A percentile compares a stretch with the other conserved stretches of the same genome.
Conservation (phyloP, 2,113 vertebrate species). For the Pelodiscus sinensis region DNA sequence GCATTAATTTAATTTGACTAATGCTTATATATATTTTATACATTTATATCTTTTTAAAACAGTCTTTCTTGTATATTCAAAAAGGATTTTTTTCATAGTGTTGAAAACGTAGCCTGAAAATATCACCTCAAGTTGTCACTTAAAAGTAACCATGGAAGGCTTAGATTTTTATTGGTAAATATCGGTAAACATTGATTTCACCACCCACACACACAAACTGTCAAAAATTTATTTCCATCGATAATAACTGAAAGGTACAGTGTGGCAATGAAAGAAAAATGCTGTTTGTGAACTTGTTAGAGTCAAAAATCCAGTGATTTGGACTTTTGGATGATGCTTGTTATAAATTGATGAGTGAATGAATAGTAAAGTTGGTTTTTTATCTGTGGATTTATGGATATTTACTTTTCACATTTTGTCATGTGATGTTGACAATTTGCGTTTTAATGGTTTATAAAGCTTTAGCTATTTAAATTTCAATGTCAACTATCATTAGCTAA, state of each 20-base stretch:
- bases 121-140: slow-evolving; percentile 42
- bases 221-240: background rate
- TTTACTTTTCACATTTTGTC: background rate
- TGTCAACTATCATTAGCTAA: background rate
- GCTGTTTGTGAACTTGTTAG: background rate
- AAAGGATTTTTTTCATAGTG: slow-evolving; percentile 38
- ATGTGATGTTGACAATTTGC: background rate
- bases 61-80: background rate
- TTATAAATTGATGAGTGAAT: background rate
- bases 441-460: background rate
- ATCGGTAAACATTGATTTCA: background rate
- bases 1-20: slow-evolving; percentile 77
- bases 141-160: background rate
- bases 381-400: background rate
- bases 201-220: background rate
- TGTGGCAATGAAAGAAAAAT: background rate
- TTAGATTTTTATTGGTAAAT: background rate
- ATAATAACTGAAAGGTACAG: background rate
- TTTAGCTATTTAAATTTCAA: background rate
- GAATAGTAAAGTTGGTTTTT: background rate
- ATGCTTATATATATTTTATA: slow-evolving; percentile 74
- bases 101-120: slow-evolving; percentile 19
- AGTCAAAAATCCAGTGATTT: background rate
- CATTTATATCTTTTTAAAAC: slow-evolving; percentile 9
- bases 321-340: background rate